Conservation (phyloP, 2,113 vertebrate species). For the Plecotus auritus region DNA sequence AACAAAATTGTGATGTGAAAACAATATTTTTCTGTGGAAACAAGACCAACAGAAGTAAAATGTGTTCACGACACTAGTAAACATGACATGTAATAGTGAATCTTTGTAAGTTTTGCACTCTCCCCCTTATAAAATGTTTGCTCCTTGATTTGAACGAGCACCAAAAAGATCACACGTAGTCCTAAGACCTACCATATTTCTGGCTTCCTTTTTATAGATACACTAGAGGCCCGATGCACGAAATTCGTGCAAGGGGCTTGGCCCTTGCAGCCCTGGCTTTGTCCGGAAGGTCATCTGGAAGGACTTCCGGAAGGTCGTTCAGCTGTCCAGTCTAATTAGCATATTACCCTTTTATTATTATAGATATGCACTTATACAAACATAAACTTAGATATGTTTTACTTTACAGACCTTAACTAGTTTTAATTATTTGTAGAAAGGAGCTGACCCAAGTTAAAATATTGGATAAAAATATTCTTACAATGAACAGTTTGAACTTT, state of each 20-base stretch:
- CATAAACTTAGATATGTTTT: background rate
- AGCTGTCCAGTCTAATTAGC: too few relatives aligned
- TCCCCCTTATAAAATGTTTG: background rate
- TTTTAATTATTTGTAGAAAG: background rate
- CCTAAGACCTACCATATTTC: background rate
- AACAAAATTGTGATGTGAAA: background rate
- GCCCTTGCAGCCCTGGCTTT: too few relatives aligned
- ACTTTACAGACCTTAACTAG: background rate
- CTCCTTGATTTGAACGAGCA: background rate
- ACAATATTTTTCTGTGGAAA: background rate
- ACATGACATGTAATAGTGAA: background rate
- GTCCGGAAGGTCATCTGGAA: too few relatives aligned
- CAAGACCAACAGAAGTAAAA: background rate
- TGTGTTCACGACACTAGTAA: background rate
- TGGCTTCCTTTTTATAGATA: background rate
- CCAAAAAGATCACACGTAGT: background rate
- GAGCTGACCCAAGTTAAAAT: background rate
- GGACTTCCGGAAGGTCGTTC: too few relatives aligned
- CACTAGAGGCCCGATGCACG: too few relatives aligned
- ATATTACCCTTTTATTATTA: too few relatives aligned
- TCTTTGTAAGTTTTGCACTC: background rate
- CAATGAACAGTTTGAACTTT: background rate
- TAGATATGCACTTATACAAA: background rate
- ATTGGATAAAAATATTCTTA: background rate
- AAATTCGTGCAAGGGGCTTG: too few relatives aligned